Base-by-base conservation (phyloP, 2,888 invertebrate genomes). In the Pollenia labialis region DNA sequence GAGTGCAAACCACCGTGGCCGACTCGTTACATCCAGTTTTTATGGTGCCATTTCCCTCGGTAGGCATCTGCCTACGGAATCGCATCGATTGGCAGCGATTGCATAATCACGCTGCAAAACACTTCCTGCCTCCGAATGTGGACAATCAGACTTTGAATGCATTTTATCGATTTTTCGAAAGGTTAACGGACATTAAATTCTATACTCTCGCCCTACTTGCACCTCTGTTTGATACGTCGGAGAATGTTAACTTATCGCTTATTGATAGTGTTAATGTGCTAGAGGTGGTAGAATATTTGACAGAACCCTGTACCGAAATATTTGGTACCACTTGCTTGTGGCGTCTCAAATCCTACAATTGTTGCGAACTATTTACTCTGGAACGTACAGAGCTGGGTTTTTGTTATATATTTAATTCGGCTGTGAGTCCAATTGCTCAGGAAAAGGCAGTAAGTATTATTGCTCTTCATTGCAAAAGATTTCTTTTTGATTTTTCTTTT, bases 391-490 rank as follows among this genome's bases (percentile, higher is more conserved):
- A 94, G 82, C 89, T 92, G 80, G 94, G 94, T 4, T 91, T 92
- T 74, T 94, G 94, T 87, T 93, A 93, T 88, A 90, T 94, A 0
- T 94, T 94, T 90, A 94, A 94, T 89, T 93, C 94, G 10, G 91
- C 79, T 7, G 85, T 92, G 1, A 90, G 90, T 83, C 40, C 60
- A 23, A 62, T 83, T n/a, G 77, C 82, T 56, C 86, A 72, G 4
- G 58, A 88, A 3, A 89, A 88, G 2, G 74, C 66, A 74, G 92
- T 92, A 72, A 80, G 90, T 85, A 2, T 1, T 8, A 6, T 50
- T 42, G 52, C 14, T 2, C 4, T 6, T 12, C 2, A 69, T 2
- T 16, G 6, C 4, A 0, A 4, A 12, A 9, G 23, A 23, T 64
- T 64, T 46, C 6, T 10, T 40, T 69, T 52, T 50, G 12, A 48